Evolutionary conservation across 2,888 invertebrate species (phyloP).

Genomic region (Nebria salina): DNA sequence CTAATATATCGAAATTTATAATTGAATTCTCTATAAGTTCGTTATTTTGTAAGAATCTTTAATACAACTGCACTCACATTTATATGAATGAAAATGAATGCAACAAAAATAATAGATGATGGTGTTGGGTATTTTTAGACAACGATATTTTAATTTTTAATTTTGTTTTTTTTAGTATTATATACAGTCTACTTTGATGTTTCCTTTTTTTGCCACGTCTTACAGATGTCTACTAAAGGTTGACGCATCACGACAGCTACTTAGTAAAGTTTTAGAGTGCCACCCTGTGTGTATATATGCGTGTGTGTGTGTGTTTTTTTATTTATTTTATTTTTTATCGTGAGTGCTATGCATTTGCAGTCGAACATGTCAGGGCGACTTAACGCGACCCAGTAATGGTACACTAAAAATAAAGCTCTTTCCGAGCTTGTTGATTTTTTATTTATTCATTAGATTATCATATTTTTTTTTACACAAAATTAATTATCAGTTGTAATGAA

Average conservation of each 20-base stretch:
- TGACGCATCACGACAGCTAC: neutral
- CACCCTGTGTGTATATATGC: neutral
- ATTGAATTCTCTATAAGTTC: too few species aligned
- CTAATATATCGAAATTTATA: neutral
- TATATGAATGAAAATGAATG: too few species aligned
- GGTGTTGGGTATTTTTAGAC: too few species aligned
- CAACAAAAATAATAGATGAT: too few species aligned
- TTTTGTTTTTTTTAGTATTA: neutral
- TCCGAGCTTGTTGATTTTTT: too few species aligned
- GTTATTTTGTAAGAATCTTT: too few species aligned
- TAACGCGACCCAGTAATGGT: neutral
- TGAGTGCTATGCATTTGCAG: neutral
- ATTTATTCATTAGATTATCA: too few species aligned
- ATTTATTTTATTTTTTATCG: neutral
- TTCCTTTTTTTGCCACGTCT: neutral
- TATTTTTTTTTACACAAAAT: too few species aligned
- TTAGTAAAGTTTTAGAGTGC: constrained; percentile 1
- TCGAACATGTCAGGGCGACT: neutral
- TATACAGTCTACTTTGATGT: neutral
- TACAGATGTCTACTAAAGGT: neutral
- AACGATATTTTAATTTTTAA: neutral
- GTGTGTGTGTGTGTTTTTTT: neutral
- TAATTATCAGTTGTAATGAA: too few species aligned
- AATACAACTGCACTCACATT: too few species aligned
- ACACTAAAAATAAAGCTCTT: too few species aligned